phyloP scores from a whole-genome alignment of 2,888 invertebrate species.

The Spicauda simplicius region DNA sequence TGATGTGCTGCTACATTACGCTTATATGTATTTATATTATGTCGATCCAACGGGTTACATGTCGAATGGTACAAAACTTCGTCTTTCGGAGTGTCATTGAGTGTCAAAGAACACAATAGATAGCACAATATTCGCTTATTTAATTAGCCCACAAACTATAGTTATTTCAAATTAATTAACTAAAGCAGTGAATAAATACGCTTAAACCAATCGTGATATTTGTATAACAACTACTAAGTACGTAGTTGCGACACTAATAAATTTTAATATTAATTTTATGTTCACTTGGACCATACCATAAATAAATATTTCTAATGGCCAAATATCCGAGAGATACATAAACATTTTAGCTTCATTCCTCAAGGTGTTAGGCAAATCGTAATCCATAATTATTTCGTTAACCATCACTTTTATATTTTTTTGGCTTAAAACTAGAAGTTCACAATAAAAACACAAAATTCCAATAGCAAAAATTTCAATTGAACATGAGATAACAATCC shows the following conservation, averaged over 20 bases:
- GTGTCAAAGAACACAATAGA: no score
- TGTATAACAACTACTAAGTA: constrained; percentile 72
- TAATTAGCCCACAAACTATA: no score
- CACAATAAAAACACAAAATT: constrained; percentile 58
- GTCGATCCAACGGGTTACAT: no score
- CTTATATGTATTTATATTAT: no score
- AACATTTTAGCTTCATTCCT: constrained; percentile 68
- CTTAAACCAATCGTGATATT: constrained; percentile 56
- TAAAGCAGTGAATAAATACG: background rate
- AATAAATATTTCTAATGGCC: constrained; percentile 50
- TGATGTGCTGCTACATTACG: no score
- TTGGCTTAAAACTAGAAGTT: constrained; percentile 53
- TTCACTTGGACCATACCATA: constrained; percentile 70
- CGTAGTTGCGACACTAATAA: constrained; percentile 67
- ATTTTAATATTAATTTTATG: constrained; percentile 65
- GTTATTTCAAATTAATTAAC: no score
- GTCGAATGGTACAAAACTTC: no score
- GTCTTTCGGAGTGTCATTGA: no score
- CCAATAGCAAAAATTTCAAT: constrained; percentile 53
- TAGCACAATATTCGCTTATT: no score
- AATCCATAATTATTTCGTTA: constrained; percentile 68
- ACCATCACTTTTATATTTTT: constrained; percentile 59
- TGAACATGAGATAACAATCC: constrained; percentile 52
- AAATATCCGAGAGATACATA: constrained; percentile 64
- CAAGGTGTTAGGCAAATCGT: constrained; percentile 59